These are phyloP conservation scores for Trichomalopsis sarcophagae DNA, from an alignment of 1,140 invertebrate genomes.

Conservation along the genomic window DNA sequence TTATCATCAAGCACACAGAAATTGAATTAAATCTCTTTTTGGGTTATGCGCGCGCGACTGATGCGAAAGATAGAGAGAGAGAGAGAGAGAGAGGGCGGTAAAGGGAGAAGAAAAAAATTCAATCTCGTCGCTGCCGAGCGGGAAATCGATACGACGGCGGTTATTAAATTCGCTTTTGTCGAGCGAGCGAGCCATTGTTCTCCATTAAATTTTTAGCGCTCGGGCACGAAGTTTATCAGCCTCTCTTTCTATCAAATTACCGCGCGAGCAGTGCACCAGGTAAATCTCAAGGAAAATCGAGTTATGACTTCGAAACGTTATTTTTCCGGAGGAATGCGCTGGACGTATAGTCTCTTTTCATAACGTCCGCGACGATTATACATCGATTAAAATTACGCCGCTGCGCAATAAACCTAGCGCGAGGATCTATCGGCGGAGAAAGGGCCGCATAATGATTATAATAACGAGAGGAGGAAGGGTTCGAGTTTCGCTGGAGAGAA, in stretches of 20 bases:
- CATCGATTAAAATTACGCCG: neutral
- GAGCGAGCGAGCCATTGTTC: conserved; percentile 10
- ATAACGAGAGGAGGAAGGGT: neutral
- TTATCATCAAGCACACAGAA: neutral
- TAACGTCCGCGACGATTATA: neutral
- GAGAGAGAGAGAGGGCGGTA: too few relatives aligned
- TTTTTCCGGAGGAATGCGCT: neutral
- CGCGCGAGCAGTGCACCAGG: neutral
- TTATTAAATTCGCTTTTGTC: conserved; percentile 9
- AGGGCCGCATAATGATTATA: neutral
- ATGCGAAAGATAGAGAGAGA: neutral
- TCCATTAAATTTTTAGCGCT: conserved; percentile 14
- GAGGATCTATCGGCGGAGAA: neutral
- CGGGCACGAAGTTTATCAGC: neutral
- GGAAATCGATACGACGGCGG: conserved; percentile 16
- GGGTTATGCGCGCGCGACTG: neutral
- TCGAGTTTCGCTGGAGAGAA: neutral
- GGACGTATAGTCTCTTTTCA: neutral
- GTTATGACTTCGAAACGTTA: conserved; percentile 1
- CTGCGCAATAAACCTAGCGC: neutral
- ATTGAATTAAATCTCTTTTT: neutral
- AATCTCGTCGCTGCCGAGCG: neutral
- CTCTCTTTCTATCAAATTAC: neutral
- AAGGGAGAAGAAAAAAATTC: neutral
- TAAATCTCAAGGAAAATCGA: conserved; percentile 6